Conservation (phyloP, 2,113 vertebrate species). For the Bombycilla garrulus region DNA sequence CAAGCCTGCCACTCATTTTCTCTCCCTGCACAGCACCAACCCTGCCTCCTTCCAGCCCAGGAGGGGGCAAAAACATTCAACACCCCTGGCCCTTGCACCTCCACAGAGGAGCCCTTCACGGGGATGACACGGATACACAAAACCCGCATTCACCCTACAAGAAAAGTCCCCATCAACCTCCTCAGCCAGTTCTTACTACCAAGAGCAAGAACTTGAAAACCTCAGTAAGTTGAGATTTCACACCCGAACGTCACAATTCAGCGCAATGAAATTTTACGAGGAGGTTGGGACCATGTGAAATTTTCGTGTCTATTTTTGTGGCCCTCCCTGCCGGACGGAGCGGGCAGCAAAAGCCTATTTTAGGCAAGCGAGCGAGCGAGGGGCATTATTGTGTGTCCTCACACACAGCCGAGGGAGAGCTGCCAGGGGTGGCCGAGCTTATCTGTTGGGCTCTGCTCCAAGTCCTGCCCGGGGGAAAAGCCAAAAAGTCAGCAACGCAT, state of each 20-base stretch:
- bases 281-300: accelerated
- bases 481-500: background rate
- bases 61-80: background rate
- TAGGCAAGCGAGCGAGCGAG: background rate
- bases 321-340: background rate
- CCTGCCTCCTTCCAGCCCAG: background rate
- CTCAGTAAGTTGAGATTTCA: background rate
- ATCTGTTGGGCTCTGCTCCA: constrained; percentile 50
- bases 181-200: background rate
- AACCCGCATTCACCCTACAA: background rate
- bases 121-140: accelerated
- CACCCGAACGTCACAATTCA: background rate
- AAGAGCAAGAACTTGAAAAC: background rate
- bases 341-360: background rate
- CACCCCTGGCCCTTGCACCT: background rate
- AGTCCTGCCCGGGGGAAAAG: constrained; percentile 25
- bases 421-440: background rate
- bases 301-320: background rate
- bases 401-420: background rate
- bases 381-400: background rate
- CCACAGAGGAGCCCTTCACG: accelerated
- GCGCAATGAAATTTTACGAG: background rate
- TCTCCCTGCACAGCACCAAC: background rate
- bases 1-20: background rate
- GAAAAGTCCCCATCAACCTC: background rate